phyloP scores from a whole-genome alignment of 2,888 invertebrate genomes.

The Agonum fuliginosum region DNA sequence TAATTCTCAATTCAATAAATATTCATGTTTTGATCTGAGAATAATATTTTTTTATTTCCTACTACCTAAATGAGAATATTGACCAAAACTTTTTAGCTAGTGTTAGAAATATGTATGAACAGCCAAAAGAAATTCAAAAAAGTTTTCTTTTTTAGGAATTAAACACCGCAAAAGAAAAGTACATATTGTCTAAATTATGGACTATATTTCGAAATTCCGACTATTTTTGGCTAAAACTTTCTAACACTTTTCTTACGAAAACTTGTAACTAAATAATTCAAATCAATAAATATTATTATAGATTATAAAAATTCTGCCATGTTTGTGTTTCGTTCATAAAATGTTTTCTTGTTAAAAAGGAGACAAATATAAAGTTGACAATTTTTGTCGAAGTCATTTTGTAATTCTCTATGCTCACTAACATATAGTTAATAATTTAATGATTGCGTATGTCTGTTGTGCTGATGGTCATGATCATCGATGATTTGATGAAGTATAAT shows the following conservation, averaged over 20 bases:
- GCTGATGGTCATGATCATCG: not conserved
- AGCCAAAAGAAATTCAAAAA: too few species aligned
- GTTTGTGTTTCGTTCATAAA: too few species aligned
- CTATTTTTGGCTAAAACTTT: not conserved
- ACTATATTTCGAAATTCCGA: too few species aligned
- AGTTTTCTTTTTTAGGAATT: conserved; percentile 7
- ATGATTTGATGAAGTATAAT: conserved; percentile 10
- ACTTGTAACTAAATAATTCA: too few species aligned
- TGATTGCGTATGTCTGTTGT: not conserved
- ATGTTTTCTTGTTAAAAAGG: not conserved
- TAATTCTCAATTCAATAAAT: too few species aligned
- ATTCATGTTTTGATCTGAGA: too few species aligned
- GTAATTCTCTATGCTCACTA: not conserved
- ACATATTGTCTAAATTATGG: not conserved
- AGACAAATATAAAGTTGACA: not conserved
- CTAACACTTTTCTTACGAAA: not conserved
- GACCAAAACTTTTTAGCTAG: too few species aligned
- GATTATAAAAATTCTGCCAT: too few species aligned
- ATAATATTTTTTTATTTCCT: too few species aligned
- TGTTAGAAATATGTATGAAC: too few species aligned
- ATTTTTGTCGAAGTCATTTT: not conserved
- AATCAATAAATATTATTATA: too few species aligned
- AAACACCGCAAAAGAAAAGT: not conserved
- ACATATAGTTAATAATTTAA: not conserved
- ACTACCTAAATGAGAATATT: too few species aligned